A percentile compares a stretch with the other conserved stretches of the same genome.
phyloP scores from a whole-genome alignment of 2,797 vertebrate species.

The Enteromius radiatus region DNA sequence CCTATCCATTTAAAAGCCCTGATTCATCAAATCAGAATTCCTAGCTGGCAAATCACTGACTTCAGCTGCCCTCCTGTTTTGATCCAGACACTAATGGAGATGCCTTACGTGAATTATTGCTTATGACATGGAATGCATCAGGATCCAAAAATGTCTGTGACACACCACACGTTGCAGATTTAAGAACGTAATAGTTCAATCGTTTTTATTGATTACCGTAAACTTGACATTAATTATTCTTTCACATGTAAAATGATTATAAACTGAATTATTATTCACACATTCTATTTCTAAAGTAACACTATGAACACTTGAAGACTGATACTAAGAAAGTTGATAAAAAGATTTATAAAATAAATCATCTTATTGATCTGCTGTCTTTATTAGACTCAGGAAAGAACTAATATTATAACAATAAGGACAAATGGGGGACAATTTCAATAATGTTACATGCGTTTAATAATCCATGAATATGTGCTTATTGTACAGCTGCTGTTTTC shows the following conservation, averaged over 20 bases:
- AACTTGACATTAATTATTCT: neutral
- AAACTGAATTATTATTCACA: neutral
- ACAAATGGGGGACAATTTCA: neutral
- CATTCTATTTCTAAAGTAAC: neutral
- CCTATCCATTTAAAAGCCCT: conserved; percentile 73
- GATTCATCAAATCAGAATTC: conserved; percentile 76
- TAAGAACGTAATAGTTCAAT: neutral
- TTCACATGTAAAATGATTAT: neutral
- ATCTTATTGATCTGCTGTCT: neutral
- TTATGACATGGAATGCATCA: conserved; percentile 59
- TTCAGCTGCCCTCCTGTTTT: conserved; percentile 61
- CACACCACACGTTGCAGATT: neutral
- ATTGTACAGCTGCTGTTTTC: conserved; percentile 39
- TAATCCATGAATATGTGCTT: neutral
- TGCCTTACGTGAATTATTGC: conserved; percentile 67
- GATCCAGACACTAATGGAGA: conserved; percentile 53
- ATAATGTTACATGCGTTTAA: neutral
- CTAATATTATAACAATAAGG: neutral
- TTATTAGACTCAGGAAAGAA: neutral
- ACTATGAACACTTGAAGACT: neutral
- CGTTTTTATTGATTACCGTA: neutral
- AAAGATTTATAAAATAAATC: neutral
- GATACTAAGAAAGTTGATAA: neutral
- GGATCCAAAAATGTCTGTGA: conserved; percentile 47
- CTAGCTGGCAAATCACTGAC: conserved; percentile 75